Percentiles rank a stretch among this genome's conserved stretches.
These are phyloP conservation scores for Cyanoderma ruficeps DNA, from an alignment of 2,113 vertebrate species.

Conservation along the genomic window DNA sequence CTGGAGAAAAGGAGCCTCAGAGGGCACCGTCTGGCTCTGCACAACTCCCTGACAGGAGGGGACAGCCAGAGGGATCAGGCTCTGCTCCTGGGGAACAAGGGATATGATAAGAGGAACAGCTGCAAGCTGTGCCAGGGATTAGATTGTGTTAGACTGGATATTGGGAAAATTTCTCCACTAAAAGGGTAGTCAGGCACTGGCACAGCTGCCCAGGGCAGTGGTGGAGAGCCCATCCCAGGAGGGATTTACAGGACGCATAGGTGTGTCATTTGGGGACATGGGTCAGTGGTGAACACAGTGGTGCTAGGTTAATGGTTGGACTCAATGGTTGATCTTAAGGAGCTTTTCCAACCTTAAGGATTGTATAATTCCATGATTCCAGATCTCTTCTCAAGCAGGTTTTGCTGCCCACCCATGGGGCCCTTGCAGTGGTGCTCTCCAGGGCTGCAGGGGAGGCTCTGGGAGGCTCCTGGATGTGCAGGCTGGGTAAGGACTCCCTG, in stretches of 20 bases:
- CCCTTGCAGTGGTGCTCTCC: accelerated
- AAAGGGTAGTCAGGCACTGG: background rate
- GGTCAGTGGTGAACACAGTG: background rate
- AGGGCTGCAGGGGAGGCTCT: background rate
- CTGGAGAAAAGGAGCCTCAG: background rate
- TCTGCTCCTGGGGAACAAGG: background rate
- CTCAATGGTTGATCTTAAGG: background rate
- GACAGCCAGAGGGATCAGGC: accelerated
- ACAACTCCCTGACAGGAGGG: background rate
- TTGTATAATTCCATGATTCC: background rate
- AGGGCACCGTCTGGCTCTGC: background rate
- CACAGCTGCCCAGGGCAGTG: background rate
- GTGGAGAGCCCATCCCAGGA: background rate
- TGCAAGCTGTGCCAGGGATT: background rate
- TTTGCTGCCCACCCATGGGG: no score
- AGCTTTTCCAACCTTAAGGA: background rate
- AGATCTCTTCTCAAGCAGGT: background rate
- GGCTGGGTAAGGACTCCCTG: background rate
- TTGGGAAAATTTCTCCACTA: background rate
- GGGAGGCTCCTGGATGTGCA: background rate
- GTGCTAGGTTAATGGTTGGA: background rate
- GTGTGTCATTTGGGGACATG: background rate
- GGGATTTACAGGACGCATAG: background rate
- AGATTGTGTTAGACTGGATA: background rate
- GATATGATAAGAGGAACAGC: background rate